Conservation (phyloP, 2,797 vertebrate genomes). For the Enteromius anoplus region DNA sequence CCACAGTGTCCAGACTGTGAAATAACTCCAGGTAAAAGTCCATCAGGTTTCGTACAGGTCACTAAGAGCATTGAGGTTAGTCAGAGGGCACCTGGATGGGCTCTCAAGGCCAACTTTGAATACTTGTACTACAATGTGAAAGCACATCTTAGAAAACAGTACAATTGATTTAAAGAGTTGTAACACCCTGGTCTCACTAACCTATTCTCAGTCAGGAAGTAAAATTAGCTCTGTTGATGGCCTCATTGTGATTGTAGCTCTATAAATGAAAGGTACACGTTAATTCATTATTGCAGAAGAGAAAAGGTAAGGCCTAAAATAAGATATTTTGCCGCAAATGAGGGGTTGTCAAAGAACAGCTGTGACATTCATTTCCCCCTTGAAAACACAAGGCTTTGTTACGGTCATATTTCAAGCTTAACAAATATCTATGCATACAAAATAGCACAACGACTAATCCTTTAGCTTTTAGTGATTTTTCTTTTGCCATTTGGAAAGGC, state of each 20-base stretch:
- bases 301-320: constrained; percentile 66
- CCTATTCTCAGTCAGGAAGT: constrained; percentile 32
- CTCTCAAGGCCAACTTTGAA: constrained; percentile 43
- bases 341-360: constrained; percentile 39
- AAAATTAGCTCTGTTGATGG: constrained; percentile 58
- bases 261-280: constrained; percentile 60
- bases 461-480: constrained; percentile 57
- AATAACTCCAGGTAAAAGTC: constrained; percentile 36
- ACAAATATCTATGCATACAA: constrained; percentile 35
- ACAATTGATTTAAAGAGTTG: constrained; percentile 31
- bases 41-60: constrained; percentile 56
- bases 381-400: constrained; percentile 30
- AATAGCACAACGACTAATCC: constrained; percentile 43
- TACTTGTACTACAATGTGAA: constrained; percentile 28
- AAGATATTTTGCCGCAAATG: constrained; percentile 47
- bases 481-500: constrained; percentile 61
- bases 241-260: constrained; percentile 65
- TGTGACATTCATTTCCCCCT: constrained; percentile 26
- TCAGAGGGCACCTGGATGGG: constrained; percentile 36
- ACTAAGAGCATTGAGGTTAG: constrained; percentile 54
- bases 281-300: constrained; percentile 74
- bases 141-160: constrained; percentile 24
- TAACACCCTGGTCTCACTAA: constrained; percentile 31
- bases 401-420: constrained; percentile 16
- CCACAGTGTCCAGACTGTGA: constrained; percentile 50